These are phyloP conservation scores for Ceratitis capitata DNA, from an alignment of 1,140 invertebrate genomes.

Conservation along the genomic window DNA sequence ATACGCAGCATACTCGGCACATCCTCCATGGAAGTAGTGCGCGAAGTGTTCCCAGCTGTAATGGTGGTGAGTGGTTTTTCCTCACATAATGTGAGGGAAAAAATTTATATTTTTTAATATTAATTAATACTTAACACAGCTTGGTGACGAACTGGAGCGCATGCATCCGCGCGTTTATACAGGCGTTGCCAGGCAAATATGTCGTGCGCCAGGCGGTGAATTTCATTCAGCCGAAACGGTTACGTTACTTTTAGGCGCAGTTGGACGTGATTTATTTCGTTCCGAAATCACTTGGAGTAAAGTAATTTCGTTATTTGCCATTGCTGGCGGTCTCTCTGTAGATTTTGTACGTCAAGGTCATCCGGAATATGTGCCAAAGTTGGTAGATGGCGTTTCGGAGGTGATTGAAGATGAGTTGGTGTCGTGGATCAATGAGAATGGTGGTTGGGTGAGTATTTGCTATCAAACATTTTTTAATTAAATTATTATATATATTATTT, in stretches of 20 bases:
- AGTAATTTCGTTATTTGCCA: constrained; percentile 74
- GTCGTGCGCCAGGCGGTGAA: constrained; percentile 61
- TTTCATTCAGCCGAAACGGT: constrained; percentile 68
- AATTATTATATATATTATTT: not conserved
- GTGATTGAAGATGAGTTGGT: constrained; percentile 75
- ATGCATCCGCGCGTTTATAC: constrained; percentile 73
- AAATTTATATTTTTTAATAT: constrained; percentile 32
- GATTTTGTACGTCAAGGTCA: constrained; percentile 76
- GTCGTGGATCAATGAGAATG: constrained; percentile 75
- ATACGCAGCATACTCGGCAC: constrained; percentile 71
- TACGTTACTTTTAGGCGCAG: constrained; percentile 68
- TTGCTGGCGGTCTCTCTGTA: constrained; percentile 75
- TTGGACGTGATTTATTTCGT: constrained; percentile 71
- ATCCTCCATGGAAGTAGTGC: constrained; percentile 66
- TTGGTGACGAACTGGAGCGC: constrained; percentile 74
- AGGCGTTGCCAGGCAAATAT: constrained; percentile 71
- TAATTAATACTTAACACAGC: constrained; percentile 47
- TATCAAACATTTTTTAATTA: not conserved
- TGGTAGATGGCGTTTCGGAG: constrained; percentile 71
- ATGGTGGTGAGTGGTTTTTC: constrained; percentile 53
- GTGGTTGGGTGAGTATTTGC: constrained; percentile 71
- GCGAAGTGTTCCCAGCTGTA: constrained; percentile 71
- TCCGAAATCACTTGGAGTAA: constrained; percentile 75
- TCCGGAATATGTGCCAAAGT: constrained; percentile 72
- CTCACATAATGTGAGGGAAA: not conserved